phyloP scores from a whole-genome alignment of 2,888 invertebrate species.

The Drosophila setosimentum region DNA sequence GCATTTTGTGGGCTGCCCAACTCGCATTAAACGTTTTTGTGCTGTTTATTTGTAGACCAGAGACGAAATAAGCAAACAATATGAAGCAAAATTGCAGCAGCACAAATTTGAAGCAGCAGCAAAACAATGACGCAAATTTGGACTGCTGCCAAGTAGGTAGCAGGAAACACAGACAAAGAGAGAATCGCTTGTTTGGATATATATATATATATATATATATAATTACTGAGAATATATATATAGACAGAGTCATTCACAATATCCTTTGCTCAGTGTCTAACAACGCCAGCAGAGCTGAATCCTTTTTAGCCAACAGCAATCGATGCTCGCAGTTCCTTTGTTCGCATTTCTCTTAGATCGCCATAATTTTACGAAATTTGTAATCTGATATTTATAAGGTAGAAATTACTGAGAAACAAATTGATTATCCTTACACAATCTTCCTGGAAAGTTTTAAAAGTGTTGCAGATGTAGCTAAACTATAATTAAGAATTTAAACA shows the following conservation, averaged over 20 bases:
- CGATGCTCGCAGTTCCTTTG: slow-evolving; percentile 11
- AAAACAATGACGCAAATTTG: slow-evolving; percentile 59
- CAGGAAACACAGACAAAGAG: slow-evolving; percentile 27
- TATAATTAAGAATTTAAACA: not conserved
- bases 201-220: not conserved
- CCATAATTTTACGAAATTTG: not conserved
- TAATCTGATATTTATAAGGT: not conserved
- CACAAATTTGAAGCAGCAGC: slow-evolving; percentile 26
- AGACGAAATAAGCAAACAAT: slow-evolving; percentile 73
- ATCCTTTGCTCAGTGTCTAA: slow-evolving; percentile 34
- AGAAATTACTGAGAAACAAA: not conserved
- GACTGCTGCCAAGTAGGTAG: slow-evolving; percentile 60
- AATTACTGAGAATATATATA: not conserved
- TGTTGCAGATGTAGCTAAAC: not conserved
- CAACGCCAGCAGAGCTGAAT: slow-evolving; percentile 28
- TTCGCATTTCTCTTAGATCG: slow-evolving; percentile 6
- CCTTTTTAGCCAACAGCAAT: slow-evolving; percentile 28
- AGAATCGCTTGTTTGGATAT: slow-evolving; percentile 25
- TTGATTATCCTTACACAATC: not conserved
- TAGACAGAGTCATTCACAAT: slow-evolving; percentile 4
- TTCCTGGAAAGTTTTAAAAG: not conserved
- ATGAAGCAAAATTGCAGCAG: slow-evolving; percentile 69
- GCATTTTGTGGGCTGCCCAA: slow-evolving; percentile 25
- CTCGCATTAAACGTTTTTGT: slow-evolving; percentile 22
- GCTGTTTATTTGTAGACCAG: slow-evolving; percentile 60